phyloP scores from a whole-genome alignment of 2,888 invertebrate genomes.

The Operophtera brumata region DNA sequence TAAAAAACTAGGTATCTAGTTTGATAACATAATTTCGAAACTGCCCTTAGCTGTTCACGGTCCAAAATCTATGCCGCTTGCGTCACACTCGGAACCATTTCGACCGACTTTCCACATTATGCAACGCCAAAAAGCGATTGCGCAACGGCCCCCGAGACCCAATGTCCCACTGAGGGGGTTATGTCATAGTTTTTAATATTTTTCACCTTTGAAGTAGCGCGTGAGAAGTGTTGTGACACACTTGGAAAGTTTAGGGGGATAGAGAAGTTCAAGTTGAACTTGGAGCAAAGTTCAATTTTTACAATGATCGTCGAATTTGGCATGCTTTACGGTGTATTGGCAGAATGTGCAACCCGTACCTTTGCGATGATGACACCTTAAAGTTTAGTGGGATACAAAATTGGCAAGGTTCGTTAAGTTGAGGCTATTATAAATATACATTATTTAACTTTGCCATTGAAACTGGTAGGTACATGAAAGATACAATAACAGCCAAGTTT shows the following conservation, averaged over 20 bases:
- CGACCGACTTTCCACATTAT: conserved; percentile 75
- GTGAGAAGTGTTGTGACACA: conserved; percentile 64
- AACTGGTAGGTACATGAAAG: too few relatives aligned
- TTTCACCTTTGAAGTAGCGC: conserved; percentile 60
- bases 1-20: background rate
- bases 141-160: conserved; percentile 71
- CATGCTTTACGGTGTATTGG: too few relatives aligned
- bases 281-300: conserved; percentile 16
- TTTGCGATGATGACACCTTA: too few relatives aligned
- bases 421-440: too few relatives aligned
- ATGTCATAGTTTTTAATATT: conserved; percentile 58
- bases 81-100: conserved; percentile 67
- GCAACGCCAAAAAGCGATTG: conserved; percentile 65
- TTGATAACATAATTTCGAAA: conserved; percentile 31
- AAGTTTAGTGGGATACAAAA: too few relatives aligned
- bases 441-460: too few relatives aligned
- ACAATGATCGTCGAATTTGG: background rate
- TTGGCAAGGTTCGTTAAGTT: too few relatives aligned
- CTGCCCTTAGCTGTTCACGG: conserved; percentile 44
- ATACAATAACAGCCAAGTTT: too few relatives aligned
- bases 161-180: conserved; percentile 71
- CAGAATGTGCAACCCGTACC: too few relatives aligned
- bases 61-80: conserved; percentile 61
- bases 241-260: conserved; percentile 15
- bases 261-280: conserved; percentile 21